Base-by-base conservation (phyloP, 2,888 invertebrate genomes). In the Tiphia femorata region DNA sequence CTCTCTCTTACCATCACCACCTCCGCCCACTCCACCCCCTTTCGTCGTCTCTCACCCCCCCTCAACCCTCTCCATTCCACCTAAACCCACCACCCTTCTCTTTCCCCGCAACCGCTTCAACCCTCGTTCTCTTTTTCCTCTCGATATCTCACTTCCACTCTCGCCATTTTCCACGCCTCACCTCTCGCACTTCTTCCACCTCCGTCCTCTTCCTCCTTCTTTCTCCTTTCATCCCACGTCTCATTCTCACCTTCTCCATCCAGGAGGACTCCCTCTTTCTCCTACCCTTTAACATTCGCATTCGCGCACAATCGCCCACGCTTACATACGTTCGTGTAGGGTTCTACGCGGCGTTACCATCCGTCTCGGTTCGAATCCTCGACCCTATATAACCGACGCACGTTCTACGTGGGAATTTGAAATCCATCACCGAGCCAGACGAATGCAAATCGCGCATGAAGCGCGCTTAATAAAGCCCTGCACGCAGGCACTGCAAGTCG, bases 371-470 rank as follows among this genome's bases (percentile, higher is more conserved):
- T 68, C 62, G 60, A 54, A 58, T 68, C 52, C 58, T 68, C 69
- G 60, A 53, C 57, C 56, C 62, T 68, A 61, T 55, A 69, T 69
- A 69, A 55, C 64, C 71, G 57, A 50, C 61, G 61, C 73, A 70
- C 71, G 62, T 67, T 60, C 69, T 68, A 71, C 60, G 59, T 67
- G 68, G 68, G 62, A 73, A 72, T 73, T 72, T 72, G 65, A 44
- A 73, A 73, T 74, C 70, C 65, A 72, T 74, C 71, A 61, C 54
- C 68, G 59, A 72, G 56, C 68, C 71, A 74, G 73, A 60, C 73
- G 72, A 73, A 71, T 72, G 74, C 72, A 71, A 72, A 72, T 73
- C 65, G 63, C 62, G 63, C 64, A 72, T 71, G 73, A 68, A 73
- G 60, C 73, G 70, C 70, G 73, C 67, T 70, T 70, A 70, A 70